Evolutionary conservation across 2,113 vertebrate species (phyloP), one percentile per base, ranked within the genome.

Genomic region (Athene cunicularia): DNA sequence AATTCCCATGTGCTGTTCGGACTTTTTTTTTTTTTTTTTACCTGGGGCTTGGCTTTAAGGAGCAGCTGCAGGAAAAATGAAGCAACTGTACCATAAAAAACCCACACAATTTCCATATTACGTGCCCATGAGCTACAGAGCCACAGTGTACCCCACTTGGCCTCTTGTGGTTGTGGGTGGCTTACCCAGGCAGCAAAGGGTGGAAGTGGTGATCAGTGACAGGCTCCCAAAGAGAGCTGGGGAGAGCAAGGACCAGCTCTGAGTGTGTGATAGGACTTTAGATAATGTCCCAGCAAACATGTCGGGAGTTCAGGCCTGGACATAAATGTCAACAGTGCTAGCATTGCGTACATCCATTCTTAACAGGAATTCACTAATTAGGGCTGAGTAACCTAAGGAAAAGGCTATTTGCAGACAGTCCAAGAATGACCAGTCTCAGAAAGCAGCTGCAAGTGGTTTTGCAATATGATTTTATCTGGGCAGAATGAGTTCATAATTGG

Each of bases 361-460:
- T 55, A 47, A 77, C 14, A 79, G 66, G 35, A 68, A 86, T 93
- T 91, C 83, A 50, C 21, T 89, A 89, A 93, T 83, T 74, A 83
- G 35, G 84, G 30, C 75, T 93, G 80, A 86, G 62, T 91, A 93
- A 77, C 62, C 39, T 52, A 89, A 60, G 66, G 62, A 93, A 67
- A 90, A 95, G 87, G n/a, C 49, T 84, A 90, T 88, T 91, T 55
- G 64, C 70, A 95, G 79, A 64, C 23, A 39, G 74, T 56, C 85
- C 80, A 93, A 93, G 85, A 96, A 91, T 73, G 87, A 91, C 90
- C 93, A 93, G 39, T 59, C 55, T 85, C 95, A 93, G 66, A 91
- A 82, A 91, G 66, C 91, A 95, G 88, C 91, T 96, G 93, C 85
- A 80, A 96, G 85, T 45, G 62, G 76, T 86, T 95, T 95, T 79